Base-by-base conservation (phyloP, 2,797 vertebrate genomes). In the Melopsittacus undulatus region DNA sequence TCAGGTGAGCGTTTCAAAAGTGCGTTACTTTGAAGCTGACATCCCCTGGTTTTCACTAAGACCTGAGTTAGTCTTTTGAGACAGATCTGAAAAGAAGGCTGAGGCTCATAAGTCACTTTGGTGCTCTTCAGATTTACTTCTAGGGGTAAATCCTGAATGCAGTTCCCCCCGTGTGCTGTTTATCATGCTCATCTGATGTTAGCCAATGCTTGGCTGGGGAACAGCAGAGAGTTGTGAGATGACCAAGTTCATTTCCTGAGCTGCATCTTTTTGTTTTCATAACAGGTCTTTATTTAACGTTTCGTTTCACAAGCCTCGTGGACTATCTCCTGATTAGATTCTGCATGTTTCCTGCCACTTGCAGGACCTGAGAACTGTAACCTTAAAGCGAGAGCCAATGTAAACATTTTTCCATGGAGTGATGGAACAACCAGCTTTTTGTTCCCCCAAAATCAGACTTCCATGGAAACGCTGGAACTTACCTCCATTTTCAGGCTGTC, bases 181-280 rank as follows among this genome's bases (percentile, higher is more conserved):
- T 88, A 46, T 62, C 80, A 9, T 24, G 24, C 43, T 78, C 94
- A 92, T 75, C 59, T 86, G n/a, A 87, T 34, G 62, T 83, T 82
- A 91, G 76, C 68, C 54, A 57, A 0, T 43, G 72, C 13, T 94
- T 93, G 92, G 74, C 93, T 85, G 22, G 59, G 75, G 69, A 81
- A 59, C 36, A 92, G 49, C 36, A 56, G 62, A 89, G 75, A 85
- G 77, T 40, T 94, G 68, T 79, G 91, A 91, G 94, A 91, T 81
- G 95, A 95, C 83, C 94, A 91, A 88, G 66, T 51, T 95, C 79
- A 95, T 96, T 97, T 96, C 95, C 93, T 91, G 94, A 94, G 81
- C 70, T 90, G 46, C 91, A 90, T 93, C 86, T 95, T 95, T 94
- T 90, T 95, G 76, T 96, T 97, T 96, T 93, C 69, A 54, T 91